These are phyloP conservation scores for Gasterosteus aculeatus DNA, from an alignment of 2,113 vertebrate species.

Conservation along the genomic window DNA sequence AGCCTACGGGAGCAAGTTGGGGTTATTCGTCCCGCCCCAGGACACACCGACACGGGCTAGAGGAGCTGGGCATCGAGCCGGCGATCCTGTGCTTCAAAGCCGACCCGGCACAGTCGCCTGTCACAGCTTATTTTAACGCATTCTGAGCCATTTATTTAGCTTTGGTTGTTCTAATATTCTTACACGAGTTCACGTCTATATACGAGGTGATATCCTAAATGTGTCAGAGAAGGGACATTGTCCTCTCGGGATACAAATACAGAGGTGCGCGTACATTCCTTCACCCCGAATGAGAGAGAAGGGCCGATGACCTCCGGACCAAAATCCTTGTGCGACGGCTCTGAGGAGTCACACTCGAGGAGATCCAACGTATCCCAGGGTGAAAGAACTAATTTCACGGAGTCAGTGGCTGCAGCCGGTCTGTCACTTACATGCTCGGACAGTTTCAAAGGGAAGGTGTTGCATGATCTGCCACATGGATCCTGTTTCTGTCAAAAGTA, in stretches of 20 bases:
- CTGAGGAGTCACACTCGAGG: slow-evolving; percentile 29
- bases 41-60: too few species aligned
- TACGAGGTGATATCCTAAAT: background rate
- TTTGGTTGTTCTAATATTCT: background rate
- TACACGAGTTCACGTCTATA: slow-evolving; percentile 5
- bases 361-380: slow-evolving; percentile 26
- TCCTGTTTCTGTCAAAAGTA: background rate
- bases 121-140: background rate
- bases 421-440: slow-evolving; percentile 5
- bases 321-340: slow-evolving; percentile 28
- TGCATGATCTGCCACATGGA: background rate
- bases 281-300: slow-evolving; percentile 3
- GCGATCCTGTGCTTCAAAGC: too few species aligned
- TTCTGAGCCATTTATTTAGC: background rate
- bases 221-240: background rate
- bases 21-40: too few species aligned
- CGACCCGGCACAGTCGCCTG: too few species aligned
- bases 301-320: slow-evolving; percentile 28
- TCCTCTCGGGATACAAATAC: background rate
- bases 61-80: too few species aligned
- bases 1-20: too few species aligned
- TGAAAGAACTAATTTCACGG: slow-evolving; percentile 26
- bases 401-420: slow-evolving; percentile 38
- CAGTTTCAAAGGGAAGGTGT: background rate
- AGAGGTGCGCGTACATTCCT: background rate